Percentiles rank a stretch among this genome's conserved stretches.
These are phyloP conservation scores for Streblospio benedicti DNA, from an alignment of 1,140 invertebrate genomes.

Conservation along the genomic window DNA sequence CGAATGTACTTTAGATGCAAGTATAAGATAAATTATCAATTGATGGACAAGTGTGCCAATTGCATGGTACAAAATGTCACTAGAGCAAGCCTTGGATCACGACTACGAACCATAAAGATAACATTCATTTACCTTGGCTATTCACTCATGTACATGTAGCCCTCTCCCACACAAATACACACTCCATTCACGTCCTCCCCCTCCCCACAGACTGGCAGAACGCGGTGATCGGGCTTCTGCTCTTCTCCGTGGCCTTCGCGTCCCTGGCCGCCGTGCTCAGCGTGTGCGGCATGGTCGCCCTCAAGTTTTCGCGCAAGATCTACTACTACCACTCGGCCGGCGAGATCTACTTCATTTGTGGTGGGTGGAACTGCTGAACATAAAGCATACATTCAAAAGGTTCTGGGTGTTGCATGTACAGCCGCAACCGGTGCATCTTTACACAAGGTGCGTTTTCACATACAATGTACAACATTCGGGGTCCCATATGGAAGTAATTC, in stretches of 20 bases:
- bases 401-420: background rate
- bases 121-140: no score
- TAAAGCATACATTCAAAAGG: background rate
- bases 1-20: no score
- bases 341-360: conserved; percentile 44
- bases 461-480: background rate
- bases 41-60: no score
- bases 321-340: conserved; percentile 47
- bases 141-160: no score
- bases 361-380: conserved; percentile 25
- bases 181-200: no score
- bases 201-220: conserved; percentile 45
- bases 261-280: conserved; percentile 38
- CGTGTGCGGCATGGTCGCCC: conserved; percentile 38
- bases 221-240: conserved; percentile 41
- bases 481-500: background rate
- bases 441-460: background rate
- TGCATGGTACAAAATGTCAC: no score
- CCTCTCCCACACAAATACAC: no score
- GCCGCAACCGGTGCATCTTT: background rate
- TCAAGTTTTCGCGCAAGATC: conserved; percentile 39
- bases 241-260: conserved; percentile 39
- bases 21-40: no score
- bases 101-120: no score
- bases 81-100: no score